A percentile compares a stretch with the other conserved stretches of the same genome.
phyloP scores from a whole-genome alignment of 1,140 invertebrate genomes.

The Ooceraea biroi region DNA sequence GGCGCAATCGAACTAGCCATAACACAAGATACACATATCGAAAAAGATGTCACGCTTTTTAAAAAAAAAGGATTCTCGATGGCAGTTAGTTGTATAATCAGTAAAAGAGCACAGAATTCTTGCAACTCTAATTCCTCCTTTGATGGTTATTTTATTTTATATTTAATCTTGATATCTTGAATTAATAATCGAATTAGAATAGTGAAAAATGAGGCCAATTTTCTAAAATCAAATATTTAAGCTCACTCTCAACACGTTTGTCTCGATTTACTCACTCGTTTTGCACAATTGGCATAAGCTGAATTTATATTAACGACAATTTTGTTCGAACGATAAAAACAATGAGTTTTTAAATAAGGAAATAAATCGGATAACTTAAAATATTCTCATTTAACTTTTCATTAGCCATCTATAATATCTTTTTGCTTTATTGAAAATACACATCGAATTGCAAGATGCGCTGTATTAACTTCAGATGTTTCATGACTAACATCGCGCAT shows the following conservation, averaged over 20 bases:
- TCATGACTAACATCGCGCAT: conserved; percentile 31
- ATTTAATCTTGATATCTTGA: not conserved
- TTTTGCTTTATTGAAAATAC: not conserved
- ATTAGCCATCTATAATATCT: not conserved
- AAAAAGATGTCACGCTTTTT: not conserved
- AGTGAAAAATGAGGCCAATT: not conserved
- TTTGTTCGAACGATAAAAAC: too few species aligned
- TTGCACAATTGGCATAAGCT: conserved; percentile 17
- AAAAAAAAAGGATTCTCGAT: not conserved
- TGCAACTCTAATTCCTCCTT: not conserved
- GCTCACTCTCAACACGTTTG: not conserved
- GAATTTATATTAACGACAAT: too few species aligned
- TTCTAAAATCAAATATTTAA: not conserved
- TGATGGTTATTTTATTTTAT: not conserved
- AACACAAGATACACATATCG: not conserved
- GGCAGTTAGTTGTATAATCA: not conserved
- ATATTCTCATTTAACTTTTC: not conserved
- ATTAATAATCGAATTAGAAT: conserved; percentile 15
- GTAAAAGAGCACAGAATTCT: not conserved
- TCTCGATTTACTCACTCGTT: not conserved
- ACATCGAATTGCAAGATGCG: not conserved
- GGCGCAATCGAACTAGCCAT: not conserved
- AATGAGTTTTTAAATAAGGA: not conserved
- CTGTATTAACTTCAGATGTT: conserved; percentile 38
- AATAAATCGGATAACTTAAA: not conserved